Base-by-base conservation (phyloP, 2,113 vertebrate genomes). In the Oncorhynchus gorbuscha region DNA sequence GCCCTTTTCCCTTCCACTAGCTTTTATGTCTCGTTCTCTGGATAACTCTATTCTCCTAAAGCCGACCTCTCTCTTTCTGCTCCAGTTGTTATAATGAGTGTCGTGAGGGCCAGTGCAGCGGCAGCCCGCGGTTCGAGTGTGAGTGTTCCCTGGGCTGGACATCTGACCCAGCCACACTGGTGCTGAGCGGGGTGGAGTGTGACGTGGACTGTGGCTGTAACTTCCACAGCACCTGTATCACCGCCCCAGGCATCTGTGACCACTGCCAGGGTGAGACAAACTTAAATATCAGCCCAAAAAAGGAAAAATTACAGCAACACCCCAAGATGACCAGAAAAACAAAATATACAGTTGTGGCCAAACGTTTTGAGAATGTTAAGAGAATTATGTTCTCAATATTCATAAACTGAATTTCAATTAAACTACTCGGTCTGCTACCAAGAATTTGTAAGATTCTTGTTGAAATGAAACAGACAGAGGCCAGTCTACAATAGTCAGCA, bases 41-140 rank as follows among this genome's bases (percentile, higher is more conserved):
- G 3, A 13, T 9, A 22, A 51, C 12, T 51, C 49, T 14, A 51
- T 51, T 51, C 7, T 55, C 20, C 18, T 13, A 11, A 66, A 26
- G 4, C 65, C 30, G 4, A 9, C 12, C 26, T 9, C 65, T 16
- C 64, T 16, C 64, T 30, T 12, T 35, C 5, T 30, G 66, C 69
- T n/a, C 5, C 83, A 97, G 96, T 28, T 98, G 96, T 86, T 94
- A 96, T 77, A 97, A 97, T 22, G 95, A 98, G 84, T 98, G 96
- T 0, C 94, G 95, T 7, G 94, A 97, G 3, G 96, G 96, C 4
- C 86, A 91, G 14, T 98, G 96, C 78, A 97, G 96, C 0, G 96
- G 96, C 0, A 92, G 93, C 66, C 96, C 96, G 0, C 90, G 93
- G 67, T 98, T 95, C 83, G 92, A 94, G 79, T 98, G 96, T 1